Conservation (phyloP, 2,797 vertebrate genomes). For the Tenualosa ilisha region DNA sequence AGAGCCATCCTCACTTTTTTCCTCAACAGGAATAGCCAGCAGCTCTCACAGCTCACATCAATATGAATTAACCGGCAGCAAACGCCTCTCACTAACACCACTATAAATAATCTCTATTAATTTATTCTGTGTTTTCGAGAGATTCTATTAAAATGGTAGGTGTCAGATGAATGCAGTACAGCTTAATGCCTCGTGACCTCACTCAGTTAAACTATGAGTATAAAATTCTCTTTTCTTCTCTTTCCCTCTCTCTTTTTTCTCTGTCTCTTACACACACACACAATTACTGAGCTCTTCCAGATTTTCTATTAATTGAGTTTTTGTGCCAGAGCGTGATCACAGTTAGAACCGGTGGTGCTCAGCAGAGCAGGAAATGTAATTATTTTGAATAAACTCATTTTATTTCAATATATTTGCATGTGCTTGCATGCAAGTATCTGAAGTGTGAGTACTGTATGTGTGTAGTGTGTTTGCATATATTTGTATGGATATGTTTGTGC, state of each 20-base stretch:
- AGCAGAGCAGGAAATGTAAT: neutral
- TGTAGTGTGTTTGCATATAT: neutral
- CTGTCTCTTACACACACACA: neutral
- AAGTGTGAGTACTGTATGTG: neutral
- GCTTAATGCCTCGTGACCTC: too few relatives aligned
- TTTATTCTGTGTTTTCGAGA: neutral
- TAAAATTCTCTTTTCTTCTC: neutral
- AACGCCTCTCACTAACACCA: neutral
- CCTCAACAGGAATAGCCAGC: neutral
- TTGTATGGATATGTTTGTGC: neutral
- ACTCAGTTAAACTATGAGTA: too few relatives aligned
- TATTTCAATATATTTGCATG: neutral
- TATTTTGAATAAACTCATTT: neutral
- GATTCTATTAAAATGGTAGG: neutral
- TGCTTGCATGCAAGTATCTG: neutral
- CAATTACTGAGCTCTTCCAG: neutral
- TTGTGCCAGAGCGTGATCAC: neutral
- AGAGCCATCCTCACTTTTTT: neutral
- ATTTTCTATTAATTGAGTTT: slow-evolving; percentile 18
- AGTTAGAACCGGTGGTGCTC: neutral
- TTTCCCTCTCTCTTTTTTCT: neutral
- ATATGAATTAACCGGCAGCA: neutral
- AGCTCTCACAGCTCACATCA: neutral
- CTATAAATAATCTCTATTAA: neutral
- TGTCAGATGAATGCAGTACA: too few relatives aligned